A percentile compares a stretch with the other conserved stretches of the same genome.
These are phyloP conservation scores for Papilio gigon DNA, from an alignment of 2,888 invertebrate species.

Conservation along the genomic window DNA sequence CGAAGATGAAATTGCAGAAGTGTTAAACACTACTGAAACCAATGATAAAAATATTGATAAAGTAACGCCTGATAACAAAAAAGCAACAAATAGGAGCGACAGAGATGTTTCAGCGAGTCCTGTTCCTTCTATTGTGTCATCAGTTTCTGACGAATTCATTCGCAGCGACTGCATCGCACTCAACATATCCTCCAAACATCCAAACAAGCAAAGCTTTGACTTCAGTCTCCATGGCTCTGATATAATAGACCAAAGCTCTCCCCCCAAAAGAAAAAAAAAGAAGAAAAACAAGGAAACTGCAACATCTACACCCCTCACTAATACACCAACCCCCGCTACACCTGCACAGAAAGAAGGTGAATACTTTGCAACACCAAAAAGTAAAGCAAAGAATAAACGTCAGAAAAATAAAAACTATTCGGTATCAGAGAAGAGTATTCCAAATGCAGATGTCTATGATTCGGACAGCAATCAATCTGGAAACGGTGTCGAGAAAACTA, in stretches of 20 bases:
- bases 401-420: conserved; percentile 67
- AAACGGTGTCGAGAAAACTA: conserved; percentile 57
- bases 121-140: conserved; percentile 76
- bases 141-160: conserved; percentile 78
- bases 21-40: conserved; percentile 41
- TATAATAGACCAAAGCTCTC: conserved; percentile 63
- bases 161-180: conserved; percentile 76
- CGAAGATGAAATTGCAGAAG: conserved; percentile 66
- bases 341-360: conserved; percentile 54
- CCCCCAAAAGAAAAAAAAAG: conserved; percentile 72
- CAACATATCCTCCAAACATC: conserved; percentile 72
- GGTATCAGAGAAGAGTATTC: conserved; percentile 67
- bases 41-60: conserved; percentile 48
- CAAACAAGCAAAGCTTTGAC: conserved; percentile 72
- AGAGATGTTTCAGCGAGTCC: conserved; percentile 71
- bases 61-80: conserved; percentile 36
- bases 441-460: conserved; percentile 80
- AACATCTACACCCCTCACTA: conserved; percentile 61
- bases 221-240: conserved; percentile 78
- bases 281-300: conserved; percentile 66
- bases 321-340: conserved; percentile 46
- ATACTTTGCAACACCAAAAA: conserved; percentile 77
- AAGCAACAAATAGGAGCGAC: conserved; percentile 46
- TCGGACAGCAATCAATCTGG: conserved; percentile 81
- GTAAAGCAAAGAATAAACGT: conserved; percentile 74